Evolutionary conservation across 2,888 invertebrate genomes (phyloP).

Genomic region (Mycogona germanica): DNA sequence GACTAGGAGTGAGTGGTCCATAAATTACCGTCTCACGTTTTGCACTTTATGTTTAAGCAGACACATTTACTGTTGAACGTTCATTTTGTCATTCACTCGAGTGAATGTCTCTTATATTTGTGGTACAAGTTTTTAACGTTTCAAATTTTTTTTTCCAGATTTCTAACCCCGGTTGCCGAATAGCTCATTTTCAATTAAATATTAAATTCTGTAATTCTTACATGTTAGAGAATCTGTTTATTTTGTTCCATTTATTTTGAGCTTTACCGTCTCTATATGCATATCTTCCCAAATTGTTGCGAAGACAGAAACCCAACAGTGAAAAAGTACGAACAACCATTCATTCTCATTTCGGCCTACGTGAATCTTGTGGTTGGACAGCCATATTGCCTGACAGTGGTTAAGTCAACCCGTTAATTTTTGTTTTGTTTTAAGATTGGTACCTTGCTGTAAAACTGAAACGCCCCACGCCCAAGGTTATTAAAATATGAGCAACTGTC

Average conservation of each 20-base stretch:
- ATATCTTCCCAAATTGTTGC: constrained; percentile 1
- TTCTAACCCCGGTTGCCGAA: constrained; percentile 12
- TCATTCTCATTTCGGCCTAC: too few relatives aligned
- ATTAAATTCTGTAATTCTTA: constrained; percentile 2
- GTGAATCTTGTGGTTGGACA: too few relatives aligned
- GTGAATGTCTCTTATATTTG: background rate
- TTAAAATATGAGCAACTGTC: too few relatives aligned
- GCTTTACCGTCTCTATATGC: constrained; percentile 5
- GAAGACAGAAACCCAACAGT: too few relatives aligned
- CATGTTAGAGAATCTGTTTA: constrained; percentile 5
- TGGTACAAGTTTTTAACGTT: background rate
- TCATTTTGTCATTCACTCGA: background rate
- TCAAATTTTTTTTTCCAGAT: constrained; percentile 1
- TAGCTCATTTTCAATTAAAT: constrained; percentile 17
- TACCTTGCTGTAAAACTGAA: too few relatives aligned
- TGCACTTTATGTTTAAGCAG: background rate
- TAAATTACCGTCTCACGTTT: too few relatives aligned
- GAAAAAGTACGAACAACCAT: too few relatives aligned
- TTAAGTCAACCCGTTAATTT: too few relatives aligned
- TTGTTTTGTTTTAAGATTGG: too few relatives aligned
- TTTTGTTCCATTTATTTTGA: background rate
- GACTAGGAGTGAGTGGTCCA: too few relatives aligned
- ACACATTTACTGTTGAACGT: background rate
- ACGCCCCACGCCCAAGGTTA: too few relatives aligned
- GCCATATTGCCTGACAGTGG: too few relatives aligned